A percentile compares a stretch with the other conserved stretches of the same genome.
Conservation (phyloP, 2,888 invertebrate species). For the Apotomis betuletana region DNA sequence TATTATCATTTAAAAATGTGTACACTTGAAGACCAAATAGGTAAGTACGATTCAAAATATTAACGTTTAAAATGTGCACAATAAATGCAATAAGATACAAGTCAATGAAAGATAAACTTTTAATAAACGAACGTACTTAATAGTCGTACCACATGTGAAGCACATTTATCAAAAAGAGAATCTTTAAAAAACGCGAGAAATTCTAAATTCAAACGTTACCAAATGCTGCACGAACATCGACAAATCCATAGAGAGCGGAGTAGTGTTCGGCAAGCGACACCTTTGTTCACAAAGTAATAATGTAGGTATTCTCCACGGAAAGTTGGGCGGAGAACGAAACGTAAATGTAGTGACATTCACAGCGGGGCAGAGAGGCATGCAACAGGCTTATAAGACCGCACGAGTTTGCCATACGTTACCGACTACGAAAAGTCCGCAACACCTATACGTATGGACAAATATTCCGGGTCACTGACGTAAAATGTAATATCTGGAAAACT, state of each 20-base stretch:
- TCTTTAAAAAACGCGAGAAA: too few relatives aligned
- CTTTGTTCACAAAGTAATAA: conserved; percentile 32
- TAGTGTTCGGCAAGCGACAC: conserved; percentile 26
- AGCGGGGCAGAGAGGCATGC: conserved; percentile 24
- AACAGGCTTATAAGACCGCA: conserved; percentile 36
- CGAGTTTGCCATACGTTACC: conserved; percentile 20
- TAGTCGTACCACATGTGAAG: too few relatives aligned
- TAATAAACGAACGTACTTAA: too few relatives aligned
- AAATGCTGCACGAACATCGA: conserved; percentile 6
- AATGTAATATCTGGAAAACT: too few relatives aligned
- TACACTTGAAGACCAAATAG: too few relatives aligned
- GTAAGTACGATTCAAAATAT: too few relatives aligned
- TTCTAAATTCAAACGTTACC: conserved; percentile 18
- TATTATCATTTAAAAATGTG: too few relatives aligned
- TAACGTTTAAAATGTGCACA: too few relatives aligned
- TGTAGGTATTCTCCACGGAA: conserved; percentile 30
- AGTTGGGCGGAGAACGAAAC: conserved; percentile 11
- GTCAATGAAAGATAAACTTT: too few relatives aligned
- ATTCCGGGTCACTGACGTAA: too few relatives aligned
- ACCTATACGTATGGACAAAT: background rate
- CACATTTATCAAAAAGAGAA: too few relatives aligned
- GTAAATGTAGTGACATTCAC: conserved; percentile 32
- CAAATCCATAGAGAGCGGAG: conserved; percentile 12
- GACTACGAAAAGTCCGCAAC: background rate
- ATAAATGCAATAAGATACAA: too few relatives aligned